Evolutionary conservation across 2,797 vertebrate genomes (phyloP), one percentile per base, ranked within the genome.

Genomic region (Acanthornis magna): DNA sequence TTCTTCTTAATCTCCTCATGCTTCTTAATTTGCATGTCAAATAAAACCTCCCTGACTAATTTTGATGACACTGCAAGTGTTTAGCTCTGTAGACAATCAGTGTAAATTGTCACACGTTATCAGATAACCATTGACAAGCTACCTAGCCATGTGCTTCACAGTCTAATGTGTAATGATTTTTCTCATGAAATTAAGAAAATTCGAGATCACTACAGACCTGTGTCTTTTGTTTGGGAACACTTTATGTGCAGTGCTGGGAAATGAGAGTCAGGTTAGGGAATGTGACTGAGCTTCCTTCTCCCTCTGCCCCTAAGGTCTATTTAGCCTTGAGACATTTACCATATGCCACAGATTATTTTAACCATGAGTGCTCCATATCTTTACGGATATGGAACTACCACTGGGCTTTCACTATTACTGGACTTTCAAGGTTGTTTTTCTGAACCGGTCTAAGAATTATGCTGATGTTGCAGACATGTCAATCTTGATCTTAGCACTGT

Each of bases 11-110:
- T 95, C 93, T 89, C 47, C 83, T 70, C 38, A 60, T 11, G 30
- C 26, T 83, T 77, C 62, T 81, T 89, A 62, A 95, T 91, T 88
- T 92, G 38, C 81, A 83, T 88, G 91, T 85, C 82, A 91, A 76
- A 66, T 65, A 74, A 88, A 92, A 62, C 29, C 30, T 68, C 54
- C 51, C 17, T 0, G 6, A 50, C 42, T 86, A 71, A 75, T 96
- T 94, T 10, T 90, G 91, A 88, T 88, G 90, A 78, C 43, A 60
- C n/a, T 63, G 73, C 32, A 76, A 78, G 67, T 32, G 5, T 75
- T 83, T 70, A 83, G 32, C 30, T 85, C 78, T 61, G 43, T 55
- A 85, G 62, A n/a, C 27, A 75, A 80, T 88, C 45, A 34, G 32
- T 79, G 48, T 90, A 84, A 91, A 78, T 84, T 78, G 79, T 72